Evolutionary conservation across 1,140 invertebrate genomes (phyloP), one percentile per base, ranked within the genome.

Genomic region (Lasioglossum albipes): DNA sequence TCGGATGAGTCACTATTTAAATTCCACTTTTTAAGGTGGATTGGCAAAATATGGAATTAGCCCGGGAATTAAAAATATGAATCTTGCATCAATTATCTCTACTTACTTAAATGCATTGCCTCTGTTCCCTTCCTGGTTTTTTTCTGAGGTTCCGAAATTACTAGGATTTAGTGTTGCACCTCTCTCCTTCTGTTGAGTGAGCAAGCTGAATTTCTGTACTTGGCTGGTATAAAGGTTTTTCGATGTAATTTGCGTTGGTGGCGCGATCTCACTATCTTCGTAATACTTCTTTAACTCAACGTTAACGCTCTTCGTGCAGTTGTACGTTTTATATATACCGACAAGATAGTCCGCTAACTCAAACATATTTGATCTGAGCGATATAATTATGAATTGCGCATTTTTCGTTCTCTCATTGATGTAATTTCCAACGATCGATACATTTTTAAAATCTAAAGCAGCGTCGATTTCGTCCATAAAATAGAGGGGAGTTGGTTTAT

Each of bases 401-500:
- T 99, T 99, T 90, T 97, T 98, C 0, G 99, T 99, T 20, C 98
- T 94, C 89, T 99, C 97, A 94, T 99, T 99, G 36, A 99, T 98
- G 91, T 99, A 99, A 93, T 99, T 97, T 0, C 96, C 99, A n/a
- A 99, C 97, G 85, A 99, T 99, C 2, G 98, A 99, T 0, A 99
- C 99, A 92, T 99, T 99, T 91, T 99, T 99, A 87, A 99, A 99
- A 93, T 99, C 99, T 7, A 99, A 93, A 0, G 99, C 99, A 7
- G 99, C 99, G 93, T 99, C 99, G 81, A 99, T 99, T 94, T 99
- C 99, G 89, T 99, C 99, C 99, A 99, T 99, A 49, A 97, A 98
- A 91, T 99, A 99, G 0, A 99, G 92, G 0, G 99, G 99, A 2
- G 98, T 99, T 0, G 99, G 99, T 90, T 99, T 99, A 92, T 99